These are phyloP conservation scores for Ptiloglossa arizonensis DNA, from an alignment of 1,140 invertebrate species.

Conservation along the genomic window DNA sequence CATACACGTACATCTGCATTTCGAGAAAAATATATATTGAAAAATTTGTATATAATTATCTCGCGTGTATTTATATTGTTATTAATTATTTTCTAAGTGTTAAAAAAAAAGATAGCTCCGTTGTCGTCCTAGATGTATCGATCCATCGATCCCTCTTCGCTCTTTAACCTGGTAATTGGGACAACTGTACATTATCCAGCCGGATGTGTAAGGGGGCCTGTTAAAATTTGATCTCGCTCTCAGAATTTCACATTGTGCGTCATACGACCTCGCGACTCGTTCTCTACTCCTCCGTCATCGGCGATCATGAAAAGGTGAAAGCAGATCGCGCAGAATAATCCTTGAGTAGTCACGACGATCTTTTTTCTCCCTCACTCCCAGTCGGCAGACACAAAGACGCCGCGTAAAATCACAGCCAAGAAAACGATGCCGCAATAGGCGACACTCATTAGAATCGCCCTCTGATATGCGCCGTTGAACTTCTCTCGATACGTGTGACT, in stretches of 20 bases:
- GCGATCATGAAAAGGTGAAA: constrained; percentile 67
- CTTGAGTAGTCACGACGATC: not conserved
- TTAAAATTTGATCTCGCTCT: constrained; percentile 12
- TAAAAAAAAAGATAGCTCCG: too few species aligned
- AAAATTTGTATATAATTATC: too few species aligned
- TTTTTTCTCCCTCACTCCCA: not conserved
- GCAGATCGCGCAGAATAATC: constrained; percentile 55
- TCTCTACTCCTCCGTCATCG: not conserved
- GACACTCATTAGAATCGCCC: not conserved
- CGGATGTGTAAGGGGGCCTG: not conserved
- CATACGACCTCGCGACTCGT: not conserved
- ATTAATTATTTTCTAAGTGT: too few species aligned
- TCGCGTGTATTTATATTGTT: too few species aligned
- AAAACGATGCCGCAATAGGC: not conserved
- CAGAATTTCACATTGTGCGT: not conserved
- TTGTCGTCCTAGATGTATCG: too few species aligned
- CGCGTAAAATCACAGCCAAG: not conserved
- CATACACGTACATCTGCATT: too few species aligned
- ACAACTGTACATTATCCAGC: not conserved
- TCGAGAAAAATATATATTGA: too few species aligned
- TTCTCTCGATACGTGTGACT: not conserved
- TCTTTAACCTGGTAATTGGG: not conserved
- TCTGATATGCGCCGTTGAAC: not conserved
- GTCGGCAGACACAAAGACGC: not conserved
- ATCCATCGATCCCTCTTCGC: too few species aligned